A percentile compares a stretch with the other conserved stretches of the same genome.
Conservation (phyloP, 2,113 vertebrate species). For the Chaetura pelagica region DNA sequence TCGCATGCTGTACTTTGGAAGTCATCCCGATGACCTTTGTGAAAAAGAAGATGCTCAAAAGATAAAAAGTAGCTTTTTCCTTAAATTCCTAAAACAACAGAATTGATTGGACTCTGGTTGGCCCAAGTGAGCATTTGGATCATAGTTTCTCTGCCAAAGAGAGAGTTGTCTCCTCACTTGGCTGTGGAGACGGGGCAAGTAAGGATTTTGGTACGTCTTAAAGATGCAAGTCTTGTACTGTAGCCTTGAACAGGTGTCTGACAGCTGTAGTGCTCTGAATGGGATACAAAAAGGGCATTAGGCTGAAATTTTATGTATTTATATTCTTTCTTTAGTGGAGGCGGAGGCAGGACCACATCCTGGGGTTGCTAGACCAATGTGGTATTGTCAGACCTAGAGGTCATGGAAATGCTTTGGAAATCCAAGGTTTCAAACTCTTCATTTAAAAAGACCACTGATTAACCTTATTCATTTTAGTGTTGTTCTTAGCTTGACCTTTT, state of each 20-base stretch:
- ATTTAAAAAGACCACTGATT: neutral
- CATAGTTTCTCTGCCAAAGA: neutral
- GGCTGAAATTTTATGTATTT: neutral
- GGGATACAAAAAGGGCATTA: neutral
- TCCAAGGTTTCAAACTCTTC: neutral
- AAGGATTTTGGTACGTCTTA: neutral
- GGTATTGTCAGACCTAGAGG: neutral
- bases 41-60: neutral
- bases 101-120: neutral
- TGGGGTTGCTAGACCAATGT: neutral
- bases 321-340: neutral
- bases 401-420: neutral
- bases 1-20: neutral
- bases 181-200: neutral
- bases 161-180: fast-evolving
- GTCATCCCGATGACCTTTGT: neutral
- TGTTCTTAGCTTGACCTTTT: neutral
- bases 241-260: neutral
- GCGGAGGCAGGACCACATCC: neutral
- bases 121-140: neutral
- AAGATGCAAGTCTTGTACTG: neutral
- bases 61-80: neutral
- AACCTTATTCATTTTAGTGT: neutral
- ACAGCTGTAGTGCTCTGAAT: neutral
- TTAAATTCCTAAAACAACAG: neutral